A percentile compares a stretch with the other conserved stretches of the same genome.
phyloP scores from a whole-genome alignment of 1,140 invertebrate genomes.

The Polypedilum pembai region DNA sequence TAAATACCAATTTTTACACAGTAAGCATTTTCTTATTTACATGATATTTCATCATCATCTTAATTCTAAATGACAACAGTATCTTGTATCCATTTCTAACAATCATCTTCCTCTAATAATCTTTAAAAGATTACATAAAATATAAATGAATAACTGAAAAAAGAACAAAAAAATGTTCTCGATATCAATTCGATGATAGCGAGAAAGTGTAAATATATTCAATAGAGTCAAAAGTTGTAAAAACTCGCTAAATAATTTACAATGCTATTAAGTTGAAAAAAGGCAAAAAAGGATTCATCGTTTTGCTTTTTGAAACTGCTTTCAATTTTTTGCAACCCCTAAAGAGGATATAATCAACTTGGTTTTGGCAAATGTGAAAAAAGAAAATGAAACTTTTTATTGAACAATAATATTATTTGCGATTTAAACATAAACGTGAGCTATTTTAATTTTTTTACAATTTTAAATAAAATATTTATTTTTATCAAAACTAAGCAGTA shows the following conservation, averaged over 20 bases:
- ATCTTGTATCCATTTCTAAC: too few relatives aligned
- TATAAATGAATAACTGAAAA: background rate
- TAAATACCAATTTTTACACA: background rate
- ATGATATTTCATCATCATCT: too few relatives aligned
- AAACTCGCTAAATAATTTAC: slow-evolving; percentile 24
- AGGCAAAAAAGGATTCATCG: slow-evolving; percentile 1
- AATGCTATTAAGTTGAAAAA: background rate
- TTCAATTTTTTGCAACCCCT: slow-evolving; percentile 2
- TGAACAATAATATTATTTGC: background rate
- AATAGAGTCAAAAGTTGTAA: background rate
- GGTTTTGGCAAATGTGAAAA: too few relatives aligned
- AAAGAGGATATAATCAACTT: background rate
- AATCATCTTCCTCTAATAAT: too few relatives aligned
- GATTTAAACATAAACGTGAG: too few relatives aligned
- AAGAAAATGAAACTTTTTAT: background rate
- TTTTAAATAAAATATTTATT: too few relatives aligned
- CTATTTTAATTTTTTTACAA: too few relatives aligned
- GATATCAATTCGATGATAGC: background rate
- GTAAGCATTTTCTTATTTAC: too few relatives aligned
- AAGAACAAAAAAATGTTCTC: background rate
- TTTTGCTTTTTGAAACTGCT: background rate
- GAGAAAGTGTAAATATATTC: background rate
- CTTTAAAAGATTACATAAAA: too few relatives aligned
- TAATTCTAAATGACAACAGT: too few relatives aligned
- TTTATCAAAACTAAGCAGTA: too few relatives aligned